phyloP scores from a whole-genome alignment of 2,797 vertebrate genomes.

The Melanotaenia boesemani region DNA sequence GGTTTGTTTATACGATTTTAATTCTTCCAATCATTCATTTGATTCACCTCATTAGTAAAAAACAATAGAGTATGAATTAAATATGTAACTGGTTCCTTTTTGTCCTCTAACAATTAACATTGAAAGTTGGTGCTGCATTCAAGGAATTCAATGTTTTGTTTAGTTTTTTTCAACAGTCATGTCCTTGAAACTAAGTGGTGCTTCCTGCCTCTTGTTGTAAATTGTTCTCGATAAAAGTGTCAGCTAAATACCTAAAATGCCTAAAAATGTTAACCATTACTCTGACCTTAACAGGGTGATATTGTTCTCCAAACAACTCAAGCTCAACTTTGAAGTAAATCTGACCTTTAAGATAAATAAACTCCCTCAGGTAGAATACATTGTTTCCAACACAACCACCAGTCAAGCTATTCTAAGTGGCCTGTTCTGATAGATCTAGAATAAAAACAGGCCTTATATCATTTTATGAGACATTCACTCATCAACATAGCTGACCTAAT shows the following conservation, averaged over 20 bases:
- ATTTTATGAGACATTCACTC: constrained; percentile 11
- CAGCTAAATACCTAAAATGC: constrained; percentile 35
- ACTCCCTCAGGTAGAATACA: constrained; percentile 31
- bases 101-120: not conserved
- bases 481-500: not conserved
- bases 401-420: constrained; percentile 25
- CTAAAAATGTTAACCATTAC: constrained; percentile 62
- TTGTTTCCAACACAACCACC: constrained; percentile 36
- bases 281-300: constrained; percentile 56
- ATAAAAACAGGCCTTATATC: constrained; percentile 1
- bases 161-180: constrained; percentile 1
- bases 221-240: constrained; percentile 40
- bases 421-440: not conserved
- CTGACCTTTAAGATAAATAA: constrained; percentile 57
- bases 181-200: constrained; percentile 28
- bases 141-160: not conserved
- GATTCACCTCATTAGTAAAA: not conserved
- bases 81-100: no score
- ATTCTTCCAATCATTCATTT: constrained; percentile 13
- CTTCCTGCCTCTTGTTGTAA: constrained; percentile 37
- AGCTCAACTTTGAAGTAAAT: constrained; percentile 53
- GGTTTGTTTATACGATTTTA: not conserved
- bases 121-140: constrained; percentile 3
- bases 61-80: no score
- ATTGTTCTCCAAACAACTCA: constrained; percentile 42